phyloP scores from a whole-genome alignment of 2,113 vertebrate species.

The Hiodon tergisus region DNA sequence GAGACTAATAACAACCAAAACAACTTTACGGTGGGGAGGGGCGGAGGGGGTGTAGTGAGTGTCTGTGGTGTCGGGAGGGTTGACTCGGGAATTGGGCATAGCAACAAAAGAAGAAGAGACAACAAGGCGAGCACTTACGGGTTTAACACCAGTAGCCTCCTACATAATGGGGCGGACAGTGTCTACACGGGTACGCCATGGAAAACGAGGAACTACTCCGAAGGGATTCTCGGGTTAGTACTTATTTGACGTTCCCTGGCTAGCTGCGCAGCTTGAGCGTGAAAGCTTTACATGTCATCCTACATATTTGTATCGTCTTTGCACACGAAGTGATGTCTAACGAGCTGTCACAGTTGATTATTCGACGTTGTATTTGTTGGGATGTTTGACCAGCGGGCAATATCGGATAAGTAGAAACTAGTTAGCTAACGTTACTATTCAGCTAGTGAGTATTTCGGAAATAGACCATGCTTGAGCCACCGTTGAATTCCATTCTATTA shows the following conservation, averaged over 20 bases:
- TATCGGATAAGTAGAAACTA: no score
- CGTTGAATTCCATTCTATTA: no score
- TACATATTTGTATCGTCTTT: no score
- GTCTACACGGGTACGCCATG: conserved; percentile 62
- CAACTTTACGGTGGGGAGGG: conserved; percentile 45
- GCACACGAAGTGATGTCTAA: no score
- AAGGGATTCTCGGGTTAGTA: conserved; percentile 66
- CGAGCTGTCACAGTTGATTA: no score
- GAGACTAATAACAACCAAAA: conserved; percentile 58
- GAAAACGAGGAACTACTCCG: conserved; percentile 66
- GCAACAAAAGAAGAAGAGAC: conserved; percentile 68
- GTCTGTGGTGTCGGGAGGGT: conserved; percentile 20
- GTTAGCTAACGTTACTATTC: no score
- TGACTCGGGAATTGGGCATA: conserved; percentile 38
- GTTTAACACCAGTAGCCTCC: conserved; percentile 58
- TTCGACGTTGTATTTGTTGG: no score
- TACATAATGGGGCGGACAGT: conserved; percentile 33
- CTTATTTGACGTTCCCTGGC: background rate
- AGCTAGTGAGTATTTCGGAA: no score
- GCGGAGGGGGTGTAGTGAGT: conserved; percentile 12
- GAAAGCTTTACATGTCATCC: no score
- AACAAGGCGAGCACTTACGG: conserved; percentile 73
- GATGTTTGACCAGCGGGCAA: no score
- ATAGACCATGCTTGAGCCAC: no score
- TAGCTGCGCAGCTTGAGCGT: background rate